A percentile compares a stretch with the other conserved stretches of the same genome.
phyloP scores from a whole-genome alignment of 2,888 invertebrate genomes.

The Drosophila stalkeri region DNA sequence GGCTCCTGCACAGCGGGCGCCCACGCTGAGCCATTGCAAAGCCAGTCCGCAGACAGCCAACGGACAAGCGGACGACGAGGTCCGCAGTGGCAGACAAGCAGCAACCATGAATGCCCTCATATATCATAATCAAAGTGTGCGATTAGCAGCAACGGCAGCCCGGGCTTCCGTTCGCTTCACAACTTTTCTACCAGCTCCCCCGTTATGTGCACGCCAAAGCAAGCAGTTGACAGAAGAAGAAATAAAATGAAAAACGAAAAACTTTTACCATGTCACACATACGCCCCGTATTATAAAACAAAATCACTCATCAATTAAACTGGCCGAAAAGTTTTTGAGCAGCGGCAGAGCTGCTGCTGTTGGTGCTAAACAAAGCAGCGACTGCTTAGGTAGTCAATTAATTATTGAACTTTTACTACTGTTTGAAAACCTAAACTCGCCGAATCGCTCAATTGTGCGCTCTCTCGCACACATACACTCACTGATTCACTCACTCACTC shows the following conservation, averaged over 20 bases:
- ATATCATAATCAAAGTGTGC: slow-evolving; percentile 70
- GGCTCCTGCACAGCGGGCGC: slow-evolving; percentile 37
- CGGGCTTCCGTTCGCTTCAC: slow-evolving; percentile 65
- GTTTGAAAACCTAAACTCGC: slow-evolving; percentile 59
- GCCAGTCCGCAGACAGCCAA: slow-evolving; percentile 8
- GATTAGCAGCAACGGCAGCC: slow-evolving; percentile 58
- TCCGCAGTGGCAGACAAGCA: slow-evolving; percentile 17
- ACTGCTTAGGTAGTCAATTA: slow-evolving; percentile 67
- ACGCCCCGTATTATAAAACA: slow-evolving; percentile 68
- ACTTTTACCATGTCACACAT: slow-evolving; percentile 57
- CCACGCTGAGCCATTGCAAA: slow-evolving; percentile 30
- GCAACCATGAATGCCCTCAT: slow-evolving; percentile 58
- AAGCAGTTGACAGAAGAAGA: background rate
- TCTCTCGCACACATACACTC: slow-evolving; percentile 19
- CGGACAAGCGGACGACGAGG: slow-evolving; percentile 9
- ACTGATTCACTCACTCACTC: slow-evolving; percentile 3
- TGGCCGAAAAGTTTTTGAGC: slow-evolving; percentile 33
- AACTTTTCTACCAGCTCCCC: slow-evolving; percentile 20
- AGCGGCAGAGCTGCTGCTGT: slow-evolving; percentile 17
- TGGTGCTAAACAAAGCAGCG: slow-evolving; percentile 41
- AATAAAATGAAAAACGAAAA: slow-evolving; percentile 19
- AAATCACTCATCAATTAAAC: slow-evolving; percentile 65
- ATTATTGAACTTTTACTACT: slow-evolving; percentile 79
- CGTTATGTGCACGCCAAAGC: background rate
- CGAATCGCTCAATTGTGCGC: slow-evolving; percentile 63